A percentile compares a stretch with the other conserved stretches of the same genome.
These are phyloP conservation scores for Nesogale talazaci DNA, from an alignment of 2,113 vertebrate species.

Conservation along the genomic window DNA sequence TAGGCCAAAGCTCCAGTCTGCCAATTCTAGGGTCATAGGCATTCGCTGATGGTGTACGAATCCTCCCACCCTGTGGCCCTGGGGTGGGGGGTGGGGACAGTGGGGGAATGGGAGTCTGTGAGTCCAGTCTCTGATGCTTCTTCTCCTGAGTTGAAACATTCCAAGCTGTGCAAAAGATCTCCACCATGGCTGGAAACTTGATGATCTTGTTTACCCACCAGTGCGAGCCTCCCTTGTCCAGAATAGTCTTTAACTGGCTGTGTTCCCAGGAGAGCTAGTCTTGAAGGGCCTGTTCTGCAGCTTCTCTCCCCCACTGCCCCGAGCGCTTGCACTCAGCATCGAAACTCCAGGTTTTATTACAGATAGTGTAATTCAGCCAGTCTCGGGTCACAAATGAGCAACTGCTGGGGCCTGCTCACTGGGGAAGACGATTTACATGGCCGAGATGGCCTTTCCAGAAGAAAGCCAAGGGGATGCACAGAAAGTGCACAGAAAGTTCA, in stretches of 20 bases:
- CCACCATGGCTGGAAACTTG: not conserved
- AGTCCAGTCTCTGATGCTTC: fast-evolving
- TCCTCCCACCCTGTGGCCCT: fast-evolving
- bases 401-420: fast-evolving
- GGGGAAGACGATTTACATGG: fast-evolving
- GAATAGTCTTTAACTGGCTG: not conserved
- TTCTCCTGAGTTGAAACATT: not conserved
- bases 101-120: too few relatives aligned
- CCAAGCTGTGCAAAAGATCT: not conserved
- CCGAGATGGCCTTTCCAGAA: not conserved
- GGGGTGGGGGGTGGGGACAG: fast-evolving
- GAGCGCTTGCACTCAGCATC: not conserved
- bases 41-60: not conserved
- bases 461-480: too few relatives aligned
- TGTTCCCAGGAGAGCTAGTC: not conserved
- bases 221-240: not conserved
- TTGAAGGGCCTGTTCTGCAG: not conserved
- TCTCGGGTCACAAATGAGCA: fast-evolving
- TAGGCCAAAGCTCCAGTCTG: not conserved
- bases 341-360: not conserved
- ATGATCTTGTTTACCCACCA: not conserved
- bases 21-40: not conserved
- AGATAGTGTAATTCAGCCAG: not conserved
- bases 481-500: too few relatives aligned
- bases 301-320: not conserved